phyloP scores from a whole-genome alignment of 2,888 invertebrate genomes.

The Agonopterix subpropinquella region DNA sequence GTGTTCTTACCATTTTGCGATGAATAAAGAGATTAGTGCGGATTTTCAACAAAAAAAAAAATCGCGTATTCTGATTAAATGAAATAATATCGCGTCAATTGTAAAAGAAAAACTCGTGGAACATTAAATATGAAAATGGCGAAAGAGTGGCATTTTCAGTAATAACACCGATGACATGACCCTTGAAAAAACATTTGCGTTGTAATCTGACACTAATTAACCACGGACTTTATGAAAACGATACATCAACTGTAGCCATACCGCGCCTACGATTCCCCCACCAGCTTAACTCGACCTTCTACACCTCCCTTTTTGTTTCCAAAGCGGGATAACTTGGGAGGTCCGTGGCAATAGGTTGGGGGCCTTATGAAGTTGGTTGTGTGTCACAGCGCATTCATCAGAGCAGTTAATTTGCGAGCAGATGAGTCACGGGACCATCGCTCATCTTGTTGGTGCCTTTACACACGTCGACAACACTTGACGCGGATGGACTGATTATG shows the following conservation, averaged over 20 bases:
- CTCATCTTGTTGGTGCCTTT: constrained; percentile 54
- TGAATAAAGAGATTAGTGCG: too few relatives aligned
- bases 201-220: constrained; percentile 69
- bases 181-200: constrained; percentile 49
- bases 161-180: neutral
- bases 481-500: constrained; percentile 13
- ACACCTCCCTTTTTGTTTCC: constrained; percentile 15
- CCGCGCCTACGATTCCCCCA: constrained; percentile 44
- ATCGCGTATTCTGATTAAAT: too few relatives aligned
- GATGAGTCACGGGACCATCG: constrained; percentile 67
- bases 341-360: constrained; percentile 13
- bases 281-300: constrained; percentile 31
- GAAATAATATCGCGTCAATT: too few relatives aligned
- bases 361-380: constrained; percentile 36
- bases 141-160: too few relatives aligned
- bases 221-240: constrained; percentile 60
- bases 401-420: constrained; percentile 69
- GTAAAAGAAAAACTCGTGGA: too few relatives aligned
- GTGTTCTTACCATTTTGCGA: constrained; percentile 18
- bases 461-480: constrained; percentile 53
- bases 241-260: constrained; percentile 59
- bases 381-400: constrained; percentile 59
- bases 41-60: too few relatives aligned
- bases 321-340: constrained; percentile 13
- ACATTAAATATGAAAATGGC: too few relatives aligned